phyloP scores from a whole-genome alignment of 2,888 invertebrate species.

The Nasonia oneida region DNA sequence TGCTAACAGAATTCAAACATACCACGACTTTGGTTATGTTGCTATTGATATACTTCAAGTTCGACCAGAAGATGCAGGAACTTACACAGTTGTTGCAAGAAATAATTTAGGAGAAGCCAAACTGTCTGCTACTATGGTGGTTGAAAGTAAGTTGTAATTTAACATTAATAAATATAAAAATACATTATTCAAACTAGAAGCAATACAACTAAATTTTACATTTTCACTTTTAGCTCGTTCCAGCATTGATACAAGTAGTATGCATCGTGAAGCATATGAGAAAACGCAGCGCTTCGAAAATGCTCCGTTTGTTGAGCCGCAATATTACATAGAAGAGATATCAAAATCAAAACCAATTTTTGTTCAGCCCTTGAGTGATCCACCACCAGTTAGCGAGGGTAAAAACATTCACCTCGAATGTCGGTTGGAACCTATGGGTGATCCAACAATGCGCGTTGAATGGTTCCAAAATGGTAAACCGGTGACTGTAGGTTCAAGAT shows the following conservation, averaged over 20 bases:
- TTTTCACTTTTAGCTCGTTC: conserved; percentile 86
- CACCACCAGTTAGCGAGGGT: conserved; percentile 91
- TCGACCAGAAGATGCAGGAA: conserved; percentile 94
- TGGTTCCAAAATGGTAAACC: conserved; percentile 97
- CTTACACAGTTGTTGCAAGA: conserved; percentile 95
- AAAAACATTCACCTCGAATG: conserved; percentile 95
- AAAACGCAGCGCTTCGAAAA: conserved; percentile 93
- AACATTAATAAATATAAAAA: conserved; percentile 15
- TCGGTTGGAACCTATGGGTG: conserved; percentile 95
- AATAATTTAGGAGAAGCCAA: conserved; percentile 95
- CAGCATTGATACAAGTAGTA: conserved; percentile 93
- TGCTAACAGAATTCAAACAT: conserved; percentile 95
- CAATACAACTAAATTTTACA: conserved; percentile 4
- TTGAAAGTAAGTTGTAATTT: conserved; percentile 88
- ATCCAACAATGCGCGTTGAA: conserved; percentile 96
- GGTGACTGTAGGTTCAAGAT: conserved; percentile 94
- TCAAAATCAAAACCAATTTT: conserved; percentile 97
- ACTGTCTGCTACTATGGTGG: conserved; percentile 90
- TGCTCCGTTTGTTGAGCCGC: conserved; percentile 91
- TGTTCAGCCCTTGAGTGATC: conserved; percentile 92
- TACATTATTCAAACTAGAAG: background rate
- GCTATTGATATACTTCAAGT: conserved; percentile 96
- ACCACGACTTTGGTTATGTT: conserved; percentile 98
- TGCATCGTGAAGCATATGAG: conserved; percentile 92
- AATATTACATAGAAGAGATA: conserved; percentile 94